Evolutionary conservation across 2,113 vertebrate species (phyloP), one percentile per base, ranked within the genome.

Genomic region (Chaetops frenatus): DNA sequence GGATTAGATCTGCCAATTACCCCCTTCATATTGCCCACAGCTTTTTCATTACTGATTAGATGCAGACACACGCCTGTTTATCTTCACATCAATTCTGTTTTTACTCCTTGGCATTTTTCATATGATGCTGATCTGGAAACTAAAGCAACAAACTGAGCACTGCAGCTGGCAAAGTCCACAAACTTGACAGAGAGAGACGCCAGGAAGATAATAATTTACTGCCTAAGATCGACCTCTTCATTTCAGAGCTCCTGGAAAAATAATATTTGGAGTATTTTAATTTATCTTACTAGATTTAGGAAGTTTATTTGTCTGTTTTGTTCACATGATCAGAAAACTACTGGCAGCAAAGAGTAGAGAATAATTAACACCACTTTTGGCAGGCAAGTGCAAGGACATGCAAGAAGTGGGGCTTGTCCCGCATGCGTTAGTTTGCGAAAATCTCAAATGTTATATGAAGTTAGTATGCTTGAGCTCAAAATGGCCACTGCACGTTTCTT

Each of bases 91-190:
- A 71, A 19, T 86, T 93, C 12, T 71, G 9, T 4, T 60, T 82
- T 90, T 80, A 76, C 73, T 56, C 54, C 51, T 71, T 91, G 51
- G 40, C 20, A 20, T 80, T 19, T 88, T 90, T 91, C 65, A 24
- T 86, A 88, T 1, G 3, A 95, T 93, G 62, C 38, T 94, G 88
- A 88, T 96, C 73, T 94, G 79, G 74, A 81, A 95, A 61, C 53
- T 71, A 71, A 96, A 81, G 89, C 76, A 87, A 51, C 51, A 73
- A 90, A 71, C 38, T 62, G 66, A 94, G 27, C 20, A 60, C 54
- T 81, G 62, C 13, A 81, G n/a, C 10, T 94, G 87, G 69, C 60
- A 73, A 58, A 57, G 21, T 54, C 62, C 51, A 29, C 3, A 38
- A 78, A 56, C 44, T 12, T 95, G 92, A 81, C 16, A 66, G 38